Evolutionary conservation across 2,113 vertebrate genomes (phyloP).

Genomic region (Peromyscus leucopus): DNA sequence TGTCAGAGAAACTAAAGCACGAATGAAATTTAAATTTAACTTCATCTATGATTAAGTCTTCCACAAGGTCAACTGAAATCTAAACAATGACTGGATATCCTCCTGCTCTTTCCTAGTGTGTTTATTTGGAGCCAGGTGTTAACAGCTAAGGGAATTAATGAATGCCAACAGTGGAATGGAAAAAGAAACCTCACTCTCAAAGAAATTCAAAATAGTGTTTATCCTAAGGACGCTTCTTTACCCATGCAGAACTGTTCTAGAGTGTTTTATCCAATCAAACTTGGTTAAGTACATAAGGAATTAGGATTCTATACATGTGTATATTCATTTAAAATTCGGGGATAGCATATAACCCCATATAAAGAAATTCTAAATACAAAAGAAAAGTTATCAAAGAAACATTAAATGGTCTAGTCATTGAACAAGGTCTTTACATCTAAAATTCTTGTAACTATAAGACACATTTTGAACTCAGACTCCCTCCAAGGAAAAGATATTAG

Average conservation of each 20-base stretch:
- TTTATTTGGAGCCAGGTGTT: not conserved
- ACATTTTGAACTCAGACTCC: not conserved
- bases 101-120: not conserved
- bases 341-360: conserved; percentile 58
- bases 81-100: not conserved
- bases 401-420: not conserved
- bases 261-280: not conserved
- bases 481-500: not conserved
- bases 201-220: not conserved
- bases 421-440: not conserved
- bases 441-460: conserved; percentile 20
- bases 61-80: not conserved
- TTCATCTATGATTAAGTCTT: conserved; percentile 22
- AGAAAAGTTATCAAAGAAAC: conserved; percentile 39
- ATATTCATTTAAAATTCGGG: conserved; percentile 19
- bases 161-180: not conserved
- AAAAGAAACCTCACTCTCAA: not conserved
- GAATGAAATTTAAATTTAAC: conserved; percentile 37
- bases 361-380: conserved; percentile 57
- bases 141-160: not conserved
- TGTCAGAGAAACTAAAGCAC: not conserved
- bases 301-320: conserved; percentile 24
- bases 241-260: not conserved
- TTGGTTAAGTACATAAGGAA: conserved; percentile 26
- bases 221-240: not conserved